A percentile compares a stretch with the other conserved stretches of the same genome.
These are phyloP conservation scores for Drymonia ruficornis DNA, from an alignment of 2,888 invertebrate species.

Conservation along the genomic window DNA sequence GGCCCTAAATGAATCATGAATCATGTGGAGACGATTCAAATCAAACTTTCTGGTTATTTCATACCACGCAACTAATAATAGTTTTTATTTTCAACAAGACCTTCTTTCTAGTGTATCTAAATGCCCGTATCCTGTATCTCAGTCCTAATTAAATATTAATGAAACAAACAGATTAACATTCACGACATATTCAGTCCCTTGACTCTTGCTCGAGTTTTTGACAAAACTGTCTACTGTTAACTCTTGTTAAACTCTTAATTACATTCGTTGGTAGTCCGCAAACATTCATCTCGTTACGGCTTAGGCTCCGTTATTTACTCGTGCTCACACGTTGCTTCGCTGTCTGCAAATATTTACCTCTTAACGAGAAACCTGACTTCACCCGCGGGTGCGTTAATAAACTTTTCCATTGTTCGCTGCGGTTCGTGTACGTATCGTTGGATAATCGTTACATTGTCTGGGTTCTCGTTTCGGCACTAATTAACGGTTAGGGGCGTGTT, in stretches of 20 bases:
- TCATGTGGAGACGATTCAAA: too few relatives aligned
- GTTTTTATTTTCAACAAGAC: too few relatives aligned
- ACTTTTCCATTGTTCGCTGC: slow-evolving; percentile 74
- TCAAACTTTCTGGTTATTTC: too few relatives aligned
- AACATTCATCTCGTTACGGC: slow-evolving; percentile 77
- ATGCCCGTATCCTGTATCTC: too few relatives aligned
- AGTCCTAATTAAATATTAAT: too few relatives aligned
- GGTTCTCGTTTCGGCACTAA: slow-evolving; percentile 53
- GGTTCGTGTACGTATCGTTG: slow-evolving; percentile 52
- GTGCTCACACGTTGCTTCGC: slow-evolving; percentile 70
- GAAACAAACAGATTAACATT: not conserved
- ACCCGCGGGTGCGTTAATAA: slow-evolving; percentile 71
- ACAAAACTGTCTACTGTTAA: slow-evolving; percentile 64
- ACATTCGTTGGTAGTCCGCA: slow-evolving; percentile 77
- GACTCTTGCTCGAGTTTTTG: slow-evolving; percentile 48
- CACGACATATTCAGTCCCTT: slow-evolving; percentile 27
- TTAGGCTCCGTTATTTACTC: slow-evolving; percentile 79
- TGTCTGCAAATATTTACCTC: slow-evolving; percentile 75
- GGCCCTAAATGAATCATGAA: too few relatives aligned
- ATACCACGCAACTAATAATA: too few relatives aligned
- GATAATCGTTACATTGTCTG: slow-evolving; percentile 43
- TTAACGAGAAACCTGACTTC: slow-evolving; percentile 79
- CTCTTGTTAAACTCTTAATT: slow-evolving; percentile 77
- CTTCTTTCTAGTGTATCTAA: too few relatives aligned
- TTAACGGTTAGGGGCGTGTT: slow-evolving; percentile 42